Conservation (phyloP, 2,797 vertebrate genomes). For the Cyclopterus lumpus region DNA sequence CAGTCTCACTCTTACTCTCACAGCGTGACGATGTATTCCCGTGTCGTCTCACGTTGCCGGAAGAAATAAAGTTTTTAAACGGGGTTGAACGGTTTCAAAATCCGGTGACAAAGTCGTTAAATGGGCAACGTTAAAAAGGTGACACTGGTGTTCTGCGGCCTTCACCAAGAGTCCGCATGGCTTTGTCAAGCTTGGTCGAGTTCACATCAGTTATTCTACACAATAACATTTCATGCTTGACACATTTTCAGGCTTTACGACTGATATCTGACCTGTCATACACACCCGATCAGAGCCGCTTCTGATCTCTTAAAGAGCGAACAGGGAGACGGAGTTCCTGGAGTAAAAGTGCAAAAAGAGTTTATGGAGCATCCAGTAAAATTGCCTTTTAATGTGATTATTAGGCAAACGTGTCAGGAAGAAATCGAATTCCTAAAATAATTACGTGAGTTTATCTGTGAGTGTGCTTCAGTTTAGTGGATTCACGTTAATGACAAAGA, state of each 20-base stretch:
- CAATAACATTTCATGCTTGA: constrained; percentile 2
- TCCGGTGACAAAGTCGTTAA: background rate
- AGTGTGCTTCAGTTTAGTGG: background rate
- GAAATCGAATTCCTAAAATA: background rate
- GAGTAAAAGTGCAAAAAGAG: constrained; percentile 8
- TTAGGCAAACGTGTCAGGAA: background rate
- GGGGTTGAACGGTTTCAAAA: constrained; percentile 9
- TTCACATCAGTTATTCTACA: background rate
- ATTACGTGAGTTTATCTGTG: background rate
- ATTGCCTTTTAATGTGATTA: background rate
- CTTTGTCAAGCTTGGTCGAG: background rate
- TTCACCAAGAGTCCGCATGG: background rate
- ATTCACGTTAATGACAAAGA: constrained; percentile 36
- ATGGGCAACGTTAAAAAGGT: background rate
- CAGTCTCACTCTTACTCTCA: background rate
- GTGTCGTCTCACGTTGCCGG: background rate
- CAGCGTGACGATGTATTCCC: background rate
- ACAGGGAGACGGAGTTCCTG: background rate
- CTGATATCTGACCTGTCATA: background rate
- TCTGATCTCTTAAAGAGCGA: background rate
- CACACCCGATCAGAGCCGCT: background rate
- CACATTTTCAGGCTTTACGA: constrained; percentile 2
- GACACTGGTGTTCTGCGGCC: background rate
- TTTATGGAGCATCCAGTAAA: background rate
- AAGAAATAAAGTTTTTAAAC: too few species aligned